Evolutionary conservation across 2,113 vertebrate species (phyloP).

Genomic region (Alligator sinensis): DNA sequence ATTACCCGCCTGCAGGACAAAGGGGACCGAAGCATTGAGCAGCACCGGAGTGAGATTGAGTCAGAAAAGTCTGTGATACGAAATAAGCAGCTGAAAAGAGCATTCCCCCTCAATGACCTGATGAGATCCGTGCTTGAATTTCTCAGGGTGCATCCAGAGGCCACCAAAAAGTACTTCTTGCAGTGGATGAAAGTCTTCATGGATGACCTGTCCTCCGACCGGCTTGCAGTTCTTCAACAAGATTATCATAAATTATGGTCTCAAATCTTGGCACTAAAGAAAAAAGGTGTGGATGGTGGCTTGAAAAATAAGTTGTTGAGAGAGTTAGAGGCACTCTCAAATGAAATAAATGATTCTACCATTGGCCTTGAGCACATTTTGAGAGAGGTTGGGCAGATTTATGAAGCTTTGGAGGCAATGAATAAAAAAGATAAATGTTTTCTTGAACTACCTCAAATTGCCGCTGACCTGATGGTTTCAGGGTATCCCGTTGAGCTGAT

Average conservation of each 20-base stretch:
- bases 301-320: rapidly evolving
- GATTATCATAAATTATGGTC: conserved; percentile 62
- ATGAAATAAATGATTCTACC: conserved; percentile 58
- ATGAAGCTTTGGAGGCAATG: conserved; percentile 71
- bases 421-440: neutral
- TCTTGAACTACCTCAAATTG: conserved; percentile 71
- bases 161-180: conserved; percentile 75
- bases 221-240: conserved; percentile 53
- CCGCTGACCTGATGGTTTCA: conserved; percentile 80
- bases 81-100: conserved; percentile 33
- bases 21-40: conserved; percentile 63
- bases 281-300: neutral
- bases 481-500: conserved; percentile 85
- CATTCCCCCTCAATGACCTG: conserved; percentile 27
- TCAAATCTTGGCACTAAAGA: conserved; percentile 60
- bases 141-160: conserved; percentile 43
- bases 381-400: conserved; percentile 83
- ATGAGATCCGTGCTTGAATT: conserved; percentile 49
- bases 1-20: conserved; percentile 72
- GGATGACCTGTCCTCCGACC: conserved; percentile 50
- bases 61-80: conserved; percentile 56
- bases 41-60: conserved; percentile 68
- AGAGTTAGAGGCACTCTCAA: conserved; percentile 56
- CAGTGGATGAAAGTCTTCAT: conserved; percentile 75
- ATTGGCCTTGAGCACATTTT: conserved; percentile 82